Evolutionary conservation across 2,888 invertebrate genomes (phyloP).

Genomic region (Dryadula phaetusa): DNA sequence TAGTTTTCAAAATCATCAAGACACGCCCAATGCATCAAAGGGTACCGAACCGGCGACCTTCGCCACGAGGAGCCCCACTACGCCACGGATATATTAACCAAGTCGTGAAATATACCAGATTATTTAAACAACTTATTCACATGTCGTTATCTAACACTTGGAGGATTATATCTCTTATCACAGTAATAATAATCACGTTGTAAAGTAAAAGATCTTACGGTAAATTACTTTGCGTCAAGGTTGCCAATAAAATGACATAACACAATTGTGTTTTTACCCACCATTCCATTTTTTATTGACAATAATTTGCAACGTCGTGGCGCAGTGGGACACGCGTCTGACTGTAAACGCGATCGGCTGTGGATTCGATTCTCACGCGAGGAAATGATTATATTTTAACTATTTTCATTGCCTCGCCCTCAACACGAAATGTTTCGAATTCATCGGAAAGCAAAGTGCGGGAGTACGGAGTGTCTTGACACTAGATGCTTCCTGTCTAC

Average conservation of each 20-base stretch:
- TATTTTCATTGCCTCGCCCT: no score
- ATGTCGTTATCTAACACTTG: neutral
- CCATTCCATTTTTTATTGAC: neutral
- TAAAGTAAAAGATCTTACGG: neutral
- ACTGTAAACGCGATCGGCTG: no score
- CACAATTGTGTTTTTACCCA: neutral
- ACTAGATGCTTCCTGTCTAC: no score
- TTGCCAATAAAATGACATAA: neutral
- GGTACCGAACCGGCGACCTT: neutral
- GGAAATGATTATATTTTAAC: no score
- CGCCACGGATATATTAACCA: neutral
- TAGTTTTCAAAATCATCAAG: no score
- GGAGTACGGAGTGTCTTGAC: no score
- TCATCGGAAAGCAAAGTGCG: no score
- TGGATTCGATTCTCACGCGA: no score
- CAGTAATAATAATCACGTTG: conserved; percentile 7
- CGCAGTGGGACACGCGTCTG: no score
- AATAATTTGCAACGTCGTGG: neutral
- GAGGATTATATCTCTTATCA: conserved; percentile 8
- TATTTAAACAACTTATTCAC: neutral
- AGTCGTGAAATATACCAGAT: no score
- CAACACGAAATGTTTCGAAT: no score
- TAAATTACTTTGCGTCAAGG: conserved; percentile 1
- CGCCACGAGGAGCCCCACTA: no score
- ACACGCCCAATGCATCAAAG: neutral